Evolutionary conservation across 2,113 vertebrate species (phyloP).

Genomic region (Tylochromis polylepis): DNA sequence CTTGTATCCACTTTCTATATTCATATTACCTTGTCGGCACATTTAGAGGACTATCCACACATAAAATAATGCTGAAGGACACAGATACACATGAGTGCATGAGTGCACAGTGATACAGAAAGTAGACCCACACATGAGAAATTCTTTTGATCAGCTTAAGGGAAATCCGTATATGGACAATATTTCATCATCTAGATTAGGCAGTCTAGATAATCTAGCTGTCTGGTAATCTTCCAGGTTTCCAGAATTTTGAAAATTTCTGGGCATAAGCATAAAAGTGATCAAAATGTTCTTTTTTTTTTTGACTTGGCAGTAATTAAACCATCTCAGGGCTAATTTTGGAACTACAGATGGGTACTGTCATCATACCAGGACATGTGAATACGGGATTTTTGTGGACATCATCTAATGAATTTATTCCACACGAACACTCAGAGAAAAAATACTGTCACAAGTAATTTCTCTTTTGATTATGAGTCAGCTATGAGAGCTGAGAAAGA

Average conservation of each 20-base stretch:
- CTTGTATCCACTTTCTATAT: neutral
- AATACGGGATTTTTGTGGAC: neutral
- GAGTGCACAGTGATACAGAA: conserved; percentile 1
- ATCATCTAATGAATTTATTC: neutral
- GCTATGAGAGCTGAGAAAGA: neutral
- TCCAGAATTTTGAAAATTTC: neutral
- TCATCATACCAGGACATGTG: neutral
- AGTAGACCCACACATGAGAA: neutral
- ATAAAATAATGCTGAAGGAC: neutral
- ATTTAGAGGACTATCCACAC: neutral
- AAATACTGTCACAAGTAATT: neutral
- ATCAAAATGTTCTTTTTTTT: neutral
- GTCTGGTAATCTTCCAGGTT: conserved; percentile 8
- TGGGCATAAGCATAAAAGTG: neutral
- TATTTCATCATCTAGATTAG: conserved; percentile 64
- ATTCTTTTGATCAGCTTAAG: conserved; percentile 58
- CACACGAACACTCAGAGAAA: neutral
- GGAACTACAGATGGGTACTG: neutral
- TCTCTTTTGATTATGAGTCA: neutral
- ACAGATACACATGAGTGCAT: neutral
- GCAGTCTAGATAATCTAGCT: neutral
- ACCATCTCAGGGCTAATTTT: neutral
- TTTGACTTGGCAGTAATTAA: neutral
- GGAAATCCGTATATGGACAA: conserved; percentile 50
- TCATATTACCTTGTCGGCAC: conserved; percentile 4